Evolutionary conservation across 1,140 invertebrate genomes (phyloP), one percentile per base, ranked within the genome.

Genomic region (Drosophila ogumai): DNA sequence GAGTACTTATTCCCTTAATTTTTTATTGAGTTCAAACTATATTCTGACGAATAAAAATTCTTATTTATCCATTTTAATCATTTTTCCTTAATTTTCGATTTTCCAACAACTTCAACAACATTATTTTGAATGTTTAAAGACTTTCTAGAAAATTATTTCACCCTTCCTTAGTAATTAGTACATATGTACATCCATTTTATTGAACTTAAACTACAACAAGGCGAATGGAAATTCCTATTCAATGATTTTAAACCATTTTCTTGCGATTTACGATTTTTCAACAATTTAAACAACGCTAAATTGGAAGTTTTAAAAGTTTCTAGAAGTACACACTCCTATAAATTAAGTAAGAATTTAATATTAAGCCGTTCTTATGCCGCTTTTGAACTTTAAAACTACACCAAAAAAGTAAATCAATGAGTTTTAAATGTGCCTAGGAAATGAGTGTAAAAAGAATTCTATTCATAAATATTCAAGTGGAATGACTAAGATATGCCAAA

Each of bases 61-160:
- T 25, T 3, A 8, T 10, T 5, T 22, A 59, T 59, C 10, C 41
- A 59, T 59, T 44, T 34, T 34, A 59, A 59, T 15, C 57, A 31
- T 47, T 15, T 59, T 36, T 13, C 34, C 4, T 5, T 10, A 5
- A 5, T 36, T 36, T 36, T 12, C 12, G 10, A 36, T 13, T 13
- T 36, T 36, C 12, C 34, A 36, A 49, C 22, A n/a, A 49, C 2
- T 7, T 9, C 8, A 28, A 28, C 15, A 49, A 5, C 0, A 0
- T 10, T n/a, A 6, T n/a, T 10, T 49, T 28, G 15, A 0, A 1
- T n/a, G 9, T 28, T 31, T n/a, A 5, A 12, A 6, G 19, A 44
- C 19, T 13, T 44, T 5, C 10, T 12, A 2, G 1, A 1, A 43
- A 10, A 43, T 19, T 41, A 34, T 10, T 12, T 4, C 10, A 4